These are phyloP conservation scores for Heliconius hermathena DNA, from an alignment of 1,140 invertebrate species.

Conservation along the genomic window DNA sequence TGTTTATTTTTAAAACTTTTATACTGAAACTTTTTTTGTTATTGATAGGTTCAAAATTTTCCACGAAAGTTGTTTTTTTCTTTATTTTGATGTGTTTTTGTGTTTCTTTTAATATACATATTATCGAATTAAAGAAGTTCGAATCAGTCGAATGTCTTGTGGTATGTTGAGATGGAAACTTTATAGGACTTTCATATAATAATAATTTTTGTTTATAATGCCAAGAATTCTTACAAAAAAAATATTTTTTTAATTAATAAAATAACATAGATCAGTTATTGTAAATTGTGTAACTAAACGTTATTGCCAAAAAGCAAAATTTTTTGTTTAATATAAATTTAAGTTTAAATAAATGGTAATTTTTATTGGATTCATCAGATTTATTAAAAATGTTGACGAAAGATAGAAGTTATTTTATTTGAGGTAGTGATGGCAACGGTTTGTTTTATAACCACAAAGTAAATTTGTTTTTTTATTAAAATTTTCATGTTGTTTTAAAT, in stretches of 20 bases:
- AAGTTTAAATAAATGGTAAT: not conserved
- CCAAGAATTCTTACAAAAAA: not conserved
- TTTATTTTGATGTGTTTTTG: not conserved
- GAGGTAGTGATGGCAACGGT: slow-evolving; percentile 3
- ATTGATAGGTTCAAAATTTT: not conserved
- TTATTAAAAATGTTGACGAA: not conserved
- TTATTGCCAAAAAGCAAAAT: not conserved
- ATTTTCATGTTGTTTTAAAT: not conserved
- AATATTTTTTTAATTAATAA: not conserved
- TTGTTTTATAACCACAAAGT: not conserved
- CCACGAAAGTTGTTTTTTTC: not conserved
- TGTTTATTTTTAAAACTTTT: not conserved
- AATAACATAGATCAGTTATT: not conserved
- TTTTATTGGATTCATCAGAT: not conserved
- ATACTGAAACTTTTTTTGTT: not conserved
- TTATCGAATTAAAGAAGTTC: not conserved
- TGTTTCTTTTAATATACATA: not conserved
- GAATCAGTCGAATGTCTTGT: not conserved
- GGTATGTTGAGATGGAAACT: not conserved
- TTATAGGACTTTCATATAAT: not conserved
- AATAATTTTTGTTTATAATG: not conserved
- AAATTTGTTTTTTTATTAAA: not conserved
- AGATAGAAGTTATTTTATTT: not conserved
- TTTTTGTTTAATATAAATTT: not conserved
- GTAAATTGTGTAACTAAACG: not conserved